A percentile compares a stretch with the other conserved stretches of the same genome.
These are phyloP conservation scores for Ctenicera cuprea DNA, from an alignment of 2,888 invertebrate genomes.

Conservation along the genomic window DNA sequence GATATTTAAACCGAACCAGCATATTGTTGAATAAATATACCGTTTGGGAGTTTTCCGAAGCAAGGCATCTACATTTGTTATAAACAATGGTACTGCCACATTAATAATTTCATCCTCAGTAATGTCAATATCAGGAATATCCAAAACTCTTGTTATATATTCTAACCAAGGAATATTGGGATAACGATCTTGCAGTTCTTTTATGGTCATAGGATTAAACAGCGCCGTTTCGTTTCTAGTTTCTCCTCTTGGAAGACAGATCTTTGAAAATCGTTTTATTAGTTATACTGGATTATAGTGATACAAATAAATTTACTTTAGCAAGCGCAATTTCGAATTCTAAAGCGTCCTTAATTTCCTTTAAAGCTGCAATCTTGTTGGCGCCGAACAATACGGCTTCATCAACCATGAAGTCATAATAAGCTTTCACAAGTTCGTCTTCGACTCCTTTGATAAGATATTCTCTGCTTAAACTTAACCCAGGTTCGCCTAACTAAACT, in stretches of 20 bases:
- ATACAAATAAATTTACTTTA: constrained; percentile 64
- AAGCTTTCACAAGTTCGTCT: constrained; percentile 56
- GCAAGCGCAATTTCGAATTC: constrained; percentile 60
- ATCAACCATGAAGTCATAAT: constrained; percentile 61
- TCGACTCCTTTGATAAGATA: constrained; percentile 56
- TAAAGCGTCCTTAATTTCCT: constrained; percentile 60
- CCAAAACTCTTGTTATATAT: constrained; percentile 88
- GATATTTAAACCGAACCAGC: no score
- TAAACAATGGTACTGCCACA: constrained; percentile 89
- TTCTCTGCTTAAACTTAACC: constrained; percentile 56
- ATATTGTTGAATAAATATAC: no score
- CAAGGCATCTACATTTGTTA: constrained; percentile 81
- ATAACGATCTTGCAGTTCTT: constrained; percentile 83
- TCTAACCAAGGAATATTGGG: constrained; percentile 87
- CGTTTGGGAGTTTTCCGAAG: constrained; percentile 76
- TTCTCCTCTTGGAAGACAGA: constrained; percentile 90
- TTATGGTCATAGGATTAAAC: constrained; percentile 92
- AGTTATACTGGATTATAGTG: no score
- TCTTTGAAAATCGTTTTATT: constrained; percentile 73
- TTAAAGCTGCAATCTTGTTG: constrained; percentile 52
- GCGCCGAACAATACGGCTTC: constrained; percentile 62
- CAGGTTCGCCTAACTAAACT: constrained; percentile 57
- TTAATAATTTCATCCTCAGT: constrained; percentile 84
- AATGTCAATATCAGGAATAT: constrained; percentile 77
- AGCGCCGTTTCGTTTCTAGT: constrained; percentile 91